These are phyloP conservation scores for Phlogophora meticulosa DNA, from an alignment of 2,888 invertebrate genomes.

Conservation along the genomic window DNA sequence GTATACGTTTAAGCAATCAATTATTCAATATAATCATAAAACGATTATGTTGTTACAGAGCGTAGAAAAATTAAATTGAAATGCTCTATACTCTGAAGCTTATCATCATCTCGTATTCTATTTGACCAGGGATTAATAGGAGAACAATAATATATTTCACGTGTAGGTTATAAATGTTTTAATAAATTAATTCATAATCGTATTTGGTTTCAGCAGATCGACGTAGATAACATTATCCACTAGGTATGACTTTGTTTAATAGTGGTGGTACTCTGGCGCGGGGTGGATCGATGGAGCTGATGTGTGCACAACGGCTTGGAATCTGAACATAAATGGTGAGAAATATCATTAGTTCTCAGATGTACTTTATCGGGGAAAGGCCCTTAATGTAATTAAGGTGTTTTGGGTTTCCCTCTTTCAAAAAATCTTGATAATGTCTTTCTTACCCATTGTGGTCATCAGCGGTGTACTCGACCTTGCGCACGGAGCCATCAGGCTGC, in stretches of 20 bases:
- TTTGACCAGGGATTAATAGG: not conserved
- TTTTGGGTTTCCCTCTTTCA: too few species aligned
- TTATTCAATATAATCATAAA: too few species aligned
- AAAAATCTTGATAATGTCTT: constrained; percentile 56
- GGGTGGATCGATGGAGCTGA: constrained; percentile 81
- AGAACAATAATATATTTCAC: constrained; percentile 10
- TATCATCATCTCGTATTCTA: not conserved
- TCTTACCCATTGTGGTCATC: constrained; percentile 89
- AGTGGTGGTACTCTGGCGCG: constrained; percentile 73
- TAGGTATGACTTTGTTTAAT: constrained; percentile 59
- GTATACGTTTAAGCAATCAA: too few species aligned
- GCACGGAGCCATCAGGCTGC: constrained; percentile 89
- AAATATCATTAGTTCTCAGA: not conserved
- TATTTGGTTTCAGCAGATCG: constrained; percentile 58
- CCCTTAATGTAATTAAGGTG: too few species aligned
- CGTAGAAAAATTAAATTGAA: too few species aligned
- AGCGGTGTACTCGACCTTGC: constrained; percentile 90
- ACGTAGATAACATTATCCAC: constrained; percentile 1
- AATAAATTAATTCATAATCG: constrained; percentile 53
- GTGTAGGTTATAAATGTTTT: constrained; percentile 44
- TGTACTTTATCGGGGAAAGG: too few species aligned
- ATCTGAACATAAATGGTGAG: constrained; percentile 70
- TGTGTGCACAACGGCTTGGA: constrained; percentile 84
- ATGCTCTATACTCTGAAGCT: too few species aligned
- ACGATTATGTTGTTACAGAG: too few species aligned